phyloP scores from a whole-genome alignment of 2,113 vertebrate species.

The Chrysemys picta region DNA sequence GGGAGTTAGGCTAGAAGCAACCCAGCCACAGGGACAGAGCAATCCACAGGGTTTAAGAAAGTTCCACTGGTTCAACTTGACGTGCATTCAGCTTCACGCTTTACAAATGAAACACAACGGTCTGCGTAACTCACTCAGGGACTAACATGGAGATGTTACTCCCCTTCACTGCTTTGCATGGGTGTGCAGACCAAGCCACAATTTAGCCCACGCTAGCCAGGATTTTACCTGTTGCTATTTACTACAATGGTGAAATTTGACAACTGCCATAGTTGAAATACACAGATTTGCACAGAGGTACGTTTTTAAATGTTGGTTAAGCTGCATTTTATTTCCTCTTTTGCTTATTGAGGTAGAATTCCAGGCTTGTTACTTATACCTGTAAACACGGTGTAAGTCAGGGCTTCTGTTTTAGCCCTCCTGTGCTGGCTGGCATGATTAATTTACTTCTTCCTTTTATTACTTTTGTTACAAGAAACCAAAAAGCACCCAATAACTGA shows the following conservation, averaged over 20 bases:
- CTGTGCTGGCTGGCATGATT: neutral
- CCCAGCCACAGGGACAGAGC: neutral
- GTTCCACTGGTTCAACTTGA: neutral
- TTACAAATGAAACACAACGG: neutral
- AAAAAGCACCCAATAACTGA: neutral
- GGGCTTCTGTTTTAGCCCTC: neutral
- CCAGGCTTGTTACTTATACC: neutral
- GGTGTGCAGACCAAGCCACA: neutral
- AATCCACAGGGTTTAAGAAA: neutral
- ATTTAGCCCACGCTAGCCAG: neutral
- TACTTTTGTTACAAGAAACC: constrained; percentile 1
- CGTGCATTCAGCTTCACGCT: neutral
- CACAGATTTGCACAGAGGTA: neutral
- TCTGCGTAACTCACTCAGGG: neutral
- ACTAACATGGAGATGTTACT: neutral
- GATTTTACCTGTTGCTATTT: neutral
- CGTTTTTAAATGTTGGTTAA: neutral
- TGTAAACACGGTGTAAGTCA: neutral
- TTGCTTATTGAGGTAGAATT: neutral
- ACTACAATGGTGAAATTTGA: neutral
- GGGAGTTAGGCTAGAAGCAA: neutral
- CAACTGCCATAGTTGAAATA: neutral
- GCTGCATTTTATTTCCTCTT: neutral
- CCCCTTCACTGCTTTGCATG: neutral
- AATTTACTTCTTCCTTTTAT: neutral